Conservation (phyloP, 1,140 invertebrate species). For the Homalodisca vitripennis region DNA sequence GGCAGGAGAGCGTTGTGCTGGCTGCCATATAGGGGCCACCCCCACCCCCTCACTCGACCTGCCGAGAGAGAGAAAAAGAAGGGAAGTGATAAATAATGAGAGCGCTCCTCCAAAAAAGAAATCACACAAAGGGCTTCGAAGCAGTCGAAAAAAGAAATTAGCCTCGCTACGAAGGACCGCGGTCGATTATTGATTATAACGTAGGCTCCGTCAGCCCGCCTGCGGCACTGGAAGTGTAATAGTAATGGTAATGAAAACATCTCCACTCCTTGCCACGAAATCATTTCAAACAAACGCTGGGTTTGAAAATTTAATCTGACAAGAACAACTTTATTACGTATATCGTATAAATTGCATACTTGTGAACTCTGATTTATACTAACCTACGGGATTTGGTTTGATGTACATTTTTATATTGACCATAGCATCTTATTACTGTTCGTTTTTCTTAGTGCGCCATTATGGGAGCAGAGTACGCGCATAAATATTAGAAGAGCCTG, state of each 20-base stretch:
- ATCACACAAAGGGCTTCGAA: constrained; percentile 9
- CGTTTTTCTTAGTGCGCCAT: too few species aligned
- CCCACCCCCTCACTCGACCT: not conserved
- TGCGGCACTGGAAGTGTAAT: not conserved
- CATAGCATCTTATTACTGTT: too few species aligned
- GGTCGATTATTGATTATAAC: constrained; percentile 19
- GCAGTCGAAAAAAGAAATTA: constrained; percentile 26
- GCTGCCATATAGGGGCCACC: constrained; percentile 11
- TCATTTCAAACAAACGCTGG: too few species aligned
- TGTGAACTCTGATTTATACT: too few species aligned
- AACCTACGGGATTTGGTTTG: too few species aligned
- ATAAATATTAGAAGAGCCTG: too few species aligned
- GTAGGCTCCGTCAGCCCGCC: not conserved
- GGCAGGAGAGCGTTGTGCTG: not conserved
- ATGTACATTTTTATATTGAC: too few species aligned
- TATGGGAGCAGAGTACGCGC: too few species aligned
- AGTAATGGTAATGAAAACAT: constrained; percentile 15
- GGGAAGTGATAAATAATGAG: constrained; percentile 24
- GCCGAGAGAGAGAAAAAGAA: not conserved
- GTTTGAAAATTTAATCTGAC: too few species aligned
- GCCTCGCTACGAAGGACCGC: constrained; percentile 5
- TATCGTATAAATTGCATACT: too few species aligned
- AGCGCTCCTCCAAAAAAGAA: constrained; percentile 19
- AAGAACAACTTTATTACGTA: too few species aligned
- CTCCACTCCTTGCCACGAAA: too few species aligned